Evolutionary conservation across 2,797 vertebrate species (phyloP).

Genomic region (Pseudochromis fuscus): DNA sequence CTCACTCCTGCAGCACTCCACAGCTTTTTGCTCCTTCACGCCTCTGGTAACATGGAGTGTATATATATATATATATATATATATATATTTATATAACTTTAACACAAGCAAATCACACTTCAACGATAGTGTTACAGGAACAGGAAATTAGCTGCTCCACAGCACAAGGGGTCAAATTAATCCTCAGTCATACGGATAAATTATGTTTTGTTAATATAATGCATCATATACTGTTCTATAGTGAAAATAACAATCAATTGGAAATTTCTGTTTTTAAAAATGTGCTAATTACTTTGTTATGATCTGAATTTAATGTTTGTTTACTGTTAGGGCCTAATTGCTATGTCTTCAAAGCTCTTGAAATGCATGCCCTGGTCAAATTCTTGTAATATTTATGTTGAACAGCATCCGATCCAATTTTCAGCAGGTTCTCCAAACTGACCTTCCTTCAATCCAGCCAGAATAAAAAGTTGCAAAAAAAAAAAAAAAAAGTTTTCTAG

Average conservation of each 20-base stretch:
- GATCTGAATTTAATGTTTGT: neutral
- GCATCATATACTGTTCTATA: no score
- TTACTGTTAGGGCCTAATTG: neutral
- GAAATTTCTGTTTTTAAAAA: no score
- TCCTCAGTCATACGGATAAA: conserved; percentile 5
- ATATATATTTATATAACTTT: conserved; percentile 32
- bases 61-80: conserved; percentile 12
- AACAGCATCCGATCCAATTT: neutral
- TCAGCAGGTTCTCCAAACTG: neutral
- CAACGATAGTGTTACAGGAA: conserved; percentile 28
- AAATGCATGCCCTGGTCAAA: neutral
- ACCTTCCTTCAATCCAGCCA: neutral
- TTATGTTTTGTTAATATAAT: no score
- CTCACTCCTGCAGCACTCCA: conserved; percentile 26
- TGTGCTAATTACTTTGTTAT: no score
- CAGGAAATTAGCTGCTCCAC: conserved; percentile 24
- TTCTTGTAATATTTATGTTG: neutral
- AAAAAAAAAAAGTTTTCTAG: no score
- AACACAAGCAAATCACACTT: conserved; percentile 17
- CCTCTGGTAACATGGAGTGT: conserved; percentile 29
- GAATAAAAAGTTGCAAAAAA: neutral
- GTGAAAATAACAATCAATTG: no score
- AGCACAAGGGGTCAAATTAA: conserved; percentile 15
- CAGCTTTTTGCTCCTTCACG: conserved; percentile 22
- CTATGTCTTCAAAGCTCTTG: no score